Conservation (phyloP, 2,888 invertebrate genomes). For the Apamea monoglypha region DNA sequence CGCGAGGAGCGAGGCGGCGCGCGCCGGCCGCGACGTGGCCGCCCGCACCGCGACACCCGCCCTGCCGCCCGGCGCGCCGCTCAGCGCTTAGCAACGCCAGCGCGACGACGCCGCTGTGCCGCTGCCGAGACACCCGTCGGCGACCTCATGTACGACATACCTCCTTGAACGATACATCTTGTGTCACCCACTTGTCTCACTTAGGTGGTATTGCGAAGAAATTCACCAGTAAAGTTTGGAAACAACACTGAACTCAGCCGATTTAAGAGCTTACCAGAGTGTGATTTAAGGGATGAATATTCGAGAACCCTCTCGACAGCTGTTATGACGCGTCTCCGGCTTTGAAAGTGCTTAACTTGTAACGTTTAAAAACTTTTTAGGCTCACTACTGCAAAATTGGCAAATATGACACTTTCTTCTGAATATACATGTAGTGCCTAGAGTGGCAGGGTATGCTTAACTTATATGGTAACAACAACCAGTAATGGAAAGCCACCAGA, state of each 20-base stretch:
- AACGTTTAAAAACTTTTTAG: not conserved
- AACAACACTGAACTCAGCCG: not conserved
- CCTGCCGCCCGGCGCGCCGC: conserved; percentile 54
- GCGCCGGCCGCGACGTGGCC: conserved; percentile 71
- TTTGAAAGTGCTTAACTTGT: not conserved
- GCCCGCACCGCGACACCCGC: conserved; percentile 66
- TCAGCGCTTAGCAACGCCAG: conserved; percentile 62
- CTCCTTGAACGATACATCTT: conserved; percentile 57
- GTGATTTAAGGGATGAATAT: conserved; percentile 3
- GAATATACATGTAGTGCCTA: not conserved
- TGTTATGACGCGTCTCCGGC: not conserved
- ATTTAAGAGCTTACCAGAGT: not conserved
- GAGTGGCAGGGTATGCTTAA: not conserved
- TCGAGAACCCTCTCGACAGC: not conserved
- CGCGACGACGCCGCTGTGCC: conserved; percentile 61
- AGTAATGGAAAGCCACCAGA: conserved; percentile 12
- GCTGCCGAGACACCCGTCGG: conserved; percentile 65
- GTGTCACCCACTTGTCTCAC: conserved; percentile 52
- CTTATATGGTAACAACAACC: not conserved
- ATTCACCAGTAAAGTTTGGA: conserved; percentile 6
- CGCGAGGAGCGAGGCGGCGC: conserved; percentile 76
- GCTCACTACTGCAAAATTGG: not conserved
- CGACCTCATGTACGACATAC: conserved; percentile 63
- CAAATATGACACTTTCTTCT: conserved; percentile 2
- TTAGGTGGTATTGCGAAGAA: conserved; percentile 9